Evolutionary conservation across 1,140 invertebrate species (phyloP).

Genomic region (Stegodyphus dumicola): DNA sequence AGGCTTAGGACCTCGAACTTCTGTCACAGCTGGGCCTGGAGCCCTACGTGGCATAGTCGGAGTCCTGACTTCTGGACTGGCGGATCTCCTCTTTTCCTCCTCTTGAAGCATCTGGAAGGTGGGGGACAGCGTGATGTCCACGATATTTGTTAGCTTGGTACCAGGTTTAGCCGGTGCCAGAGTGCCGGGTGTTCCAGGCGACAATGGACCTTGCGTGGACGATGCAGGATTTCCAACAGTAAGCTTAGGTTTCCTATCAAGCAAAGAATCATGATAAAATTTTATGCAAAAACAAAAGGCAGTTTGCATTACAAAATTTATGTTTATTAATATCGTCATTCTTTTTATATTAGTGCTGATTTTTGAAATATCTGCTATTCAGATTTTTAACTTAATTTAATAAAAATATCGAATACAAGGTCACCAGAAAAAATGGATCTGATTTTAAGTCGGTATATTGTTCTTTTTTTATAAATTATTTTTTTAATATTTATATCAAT

Average conservation of each 20-base stretch:
- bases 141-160: slow-evolving; percentile 44
- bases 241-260: neutral
- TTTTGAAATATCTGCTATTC: neutral
- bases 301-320: no score
- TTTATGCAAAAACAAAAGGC: neutral
- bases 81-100: slow-evolving; percentile 25
- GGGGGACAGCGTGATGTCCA: slow-evolving; percentile 63
- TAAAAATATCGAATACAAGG: no score
- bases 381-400: neutral
- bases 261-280: neutral
- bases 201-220: neutral
- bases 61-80: slow-evolving; percentile 18
- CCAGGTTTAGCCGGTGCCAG: slow-evolving; percentile 26
- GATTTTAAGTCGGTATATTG: no score
- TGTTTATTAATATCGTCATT: no score
- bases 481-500: no score
- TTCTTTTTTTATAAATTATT: no score
- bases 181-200: slow-evolving; percentile 34
- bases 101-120: slow-evolving; percentile 63
- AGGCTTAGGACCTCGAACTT: neutral
- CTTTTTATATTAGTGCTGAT: neutral
- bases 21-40: neutral
- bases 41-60: slow-evolving; percentile 8
- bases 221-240: slow-evolving; percentile 3
- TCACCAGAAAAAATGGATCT: no score